A percentile compares a stretch with the other conserved stretches of the same genome.
These are phyloP conservation scores for Agonopterix arenella DNA, from an alignment of 2,888 invertebrate genomes.

Conservation along the genomic window DNA sequence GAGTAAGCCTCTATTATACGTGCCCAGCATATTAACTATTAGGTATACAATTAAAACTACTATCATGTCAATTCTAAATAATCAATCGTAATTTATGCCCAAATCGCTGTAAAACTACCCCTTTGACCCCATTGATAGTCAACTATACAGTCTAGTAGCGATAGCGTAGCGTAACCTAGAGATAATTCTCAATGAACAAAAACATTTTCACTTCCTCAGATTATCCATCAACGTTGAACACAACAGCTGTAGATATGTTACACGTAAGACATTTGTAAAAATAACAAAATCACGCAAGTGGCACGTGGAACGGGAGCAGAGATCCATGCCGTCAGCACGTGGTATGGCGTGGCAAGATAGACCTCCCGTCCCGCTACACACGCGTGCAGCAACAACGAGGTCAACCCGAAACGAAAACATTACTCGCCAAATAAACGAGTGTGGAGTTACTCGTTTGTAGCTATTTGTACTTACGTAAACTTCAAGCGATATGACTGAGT, in stretches of 20 bases:
- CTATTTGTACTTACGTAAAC: no score
- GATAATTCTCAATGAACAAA: constrained; percentile 18
- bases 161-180: constrained; percentile 10
- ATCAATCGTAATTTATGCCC: no score
- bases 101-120: no score
- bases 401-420: constrained; percentile 16
- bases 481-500: no score
- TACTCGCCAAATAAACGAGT: constrained; percentile 1
- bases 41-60: no score
- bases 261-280: no score
- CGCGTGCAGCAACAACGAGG: constrained; percentile 16
- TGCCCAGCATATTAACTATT: no score
- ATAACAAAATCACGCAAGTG: constrained; percentile 33
- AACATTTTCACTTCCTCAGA: not conserved
- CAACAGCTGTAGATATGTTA: constrained; percentile 1
- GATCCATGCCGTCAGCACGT: constrained; percentile 41
- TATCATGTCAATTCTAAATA: no score
- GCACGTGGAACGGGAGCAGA: constrained; percentile 30
- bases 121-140: no score
- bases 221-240: not conserved
- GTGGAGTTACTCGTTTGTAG: no score
- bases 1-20: no score
- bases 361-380: not conserved
- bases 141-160: no score
- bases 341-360: constrained; percentile 20